Base-by-base conservation (phyloP, 2,888 invertebrate species). In the Eupithecia tripunctaria region DNA sequence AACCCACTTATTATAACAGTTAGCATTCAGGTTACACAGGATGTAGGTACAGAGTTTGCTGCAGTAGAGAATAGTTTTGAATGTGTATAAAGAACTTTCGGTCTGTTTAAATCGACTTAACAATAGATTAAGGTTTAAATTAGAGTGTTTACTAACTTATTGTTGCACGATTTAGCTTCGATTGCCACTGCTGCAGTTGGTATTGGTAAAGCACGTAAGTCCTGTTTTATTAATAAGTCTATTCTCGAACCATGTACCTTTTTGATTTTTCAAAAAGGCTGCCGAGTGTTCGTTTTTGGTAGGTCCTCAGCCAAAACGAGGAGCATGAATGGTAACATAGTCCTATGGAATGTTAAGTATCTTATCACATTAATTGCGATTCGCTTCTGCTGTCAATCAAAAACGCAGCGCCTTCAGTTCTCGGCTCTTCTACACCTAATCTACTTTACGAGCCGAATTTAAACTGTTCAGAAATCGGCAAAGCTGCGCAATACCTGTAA, bases 1-100 rank as follows among this genome's bases (percentile, higher is more conserved):
- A 76, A 73, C 78, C 76, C 72, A 78, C 77, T 76, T 77, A 71
- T 47, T 68, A 74, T 32, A 67, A 77, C 77, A 73, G 74, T 78
- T 74, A 68, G 47, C 25, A 41, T 73, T 74, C 79, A 73, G 73
- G 79, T 78, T 77, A 65, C 32, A 51, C 70, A 70, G 70, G 75
- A 72, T 70, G 65, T 70, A 32, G 56, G 15, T 36, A 51, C 65
- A 63, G 64, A 70, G 67, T 67, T 56, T 32, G 12, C 63, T 29
- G 21, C 21, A 75, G 70, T 65, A 63, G 64, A 67, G 32, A 4
- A 51, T 29, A 64, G 47, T 62, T 15, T 32, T 25, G 21, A 21
- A n/a, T 36, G 14, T 29, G 21, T 38, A 18, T 59, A 29, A 21
- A 67, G 12, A 51, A 25, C 18, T 47, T 67, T 67, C 21, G n/a